Evolutionary conservation across 2,797 vertebrate species (phyloP).

Genomic region (Premnoplex brunnescens): DNA sequence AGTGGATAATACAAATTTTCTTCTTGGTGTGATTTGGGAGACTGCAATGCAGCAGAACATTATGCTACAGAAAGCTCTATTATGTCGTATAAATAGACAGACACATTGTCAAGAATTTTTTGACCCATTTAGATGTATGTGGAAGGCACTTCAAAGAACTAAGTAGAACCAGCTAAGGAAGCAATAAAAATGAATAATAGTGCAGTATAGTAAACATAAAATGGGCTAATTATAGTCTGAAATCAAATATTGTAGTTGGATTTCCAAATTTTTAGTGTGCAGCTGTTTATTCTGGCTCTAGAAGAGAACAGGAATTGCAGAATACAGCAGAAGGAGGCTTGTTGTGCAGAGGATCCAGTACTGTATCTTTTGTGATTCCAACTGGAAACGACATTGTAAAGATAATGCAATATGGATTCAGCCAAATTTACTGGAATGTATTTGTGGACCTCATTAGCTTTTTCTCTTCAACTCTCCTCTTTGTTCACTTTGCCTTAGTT

Average conservation of each 20-base stretch:
- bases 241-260: conserved; percentile 60
- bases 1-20: conserved; percentile 7
- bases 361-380: conserved; percentile 45
- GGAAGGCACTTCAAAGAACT: conserved; percentile 57
- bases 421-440: conserved; percentile 7
- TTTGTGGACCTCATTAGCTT: background rate
- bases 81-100: conserved; percentile 28
- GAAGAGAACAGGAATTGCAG: conserved; percentile 50
- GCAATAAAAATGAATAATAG: conserved; percentile 39
- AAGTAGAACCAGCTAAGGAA: conserved; percentile 63
- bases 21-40: background rate
- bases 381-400: conserved; percentile 29
- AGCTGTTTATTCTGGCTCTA: conserved; percentile 63
- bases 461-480: background rate
- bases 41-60: conserved; percentile 61
- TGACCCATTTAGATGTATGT: conserved; percentile 52
- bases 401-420: conserved; percentile 14
- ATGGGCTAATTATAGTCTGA: conserved; percentile 58
- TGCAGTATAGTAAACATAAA: conserved; percentile 55
- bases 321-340: conserved; percentile 6
- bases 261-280: conserved; percentile 60
- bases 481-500: background rate
- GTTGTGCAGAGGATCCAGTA: conserved; percentile 1
- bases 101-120: conserved; percentile 36
- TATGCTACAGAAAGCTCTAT: conserved; percentile 36